These are phyloP conservation scores for Phocoena sinus DNA, from an alignment of 2,113 vertebrate genomes.

Conservation along the genomic window DNA sequence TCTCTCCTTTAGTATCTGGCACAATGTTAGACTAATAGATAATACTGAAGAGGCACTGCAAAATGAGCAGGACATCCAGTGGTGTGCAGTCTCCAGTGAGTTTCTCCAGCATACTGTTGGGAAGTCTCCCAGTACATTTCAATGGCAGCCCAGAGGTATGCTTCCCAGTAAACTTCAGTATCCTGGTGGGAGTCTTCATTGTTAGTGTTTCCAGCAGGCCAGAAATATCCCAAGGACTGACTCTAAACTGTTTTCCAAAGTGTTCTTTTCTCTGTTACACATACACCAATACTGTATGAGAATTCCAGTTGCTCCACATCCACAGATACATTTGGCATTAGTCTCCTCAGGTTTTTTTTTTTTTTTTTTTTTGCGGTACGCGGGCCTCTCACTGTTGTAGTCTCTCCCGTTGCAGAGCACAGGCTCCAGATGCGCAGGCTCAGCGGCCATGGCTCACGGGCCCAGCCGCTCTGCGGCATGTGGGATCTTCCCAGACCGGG, in stretches of 20 bases:
- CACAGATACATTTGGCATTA: not conserved
- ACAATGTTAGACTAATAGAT: not conserved
- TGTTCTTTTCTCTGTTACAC: not conserved
- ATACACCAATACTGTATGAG: not conserved
- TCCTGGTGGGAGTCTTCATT: not conserved
- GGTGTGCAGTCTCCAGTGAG: not conserved
- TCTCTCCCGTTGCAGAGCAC: too few species aligned
- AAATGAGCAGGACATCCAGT: not conserved
- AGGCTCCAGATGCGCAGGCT: too few species aligned
- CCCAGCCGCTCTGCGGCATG: too few species aligned
- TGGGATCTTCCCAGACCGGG: too few species aligned
- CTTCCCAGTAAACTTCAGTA: not conserved
- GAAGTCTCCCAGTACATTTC: not conserved
- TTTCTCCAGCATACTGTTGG: not conserved
- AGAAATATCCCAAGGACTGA: not conserved
- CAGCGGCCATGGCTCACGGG: too few species aligned
- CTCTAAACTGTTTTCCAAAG: not conserved
- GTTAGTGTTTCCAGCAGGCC: not conserved
- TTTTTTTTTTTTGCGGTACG: too few species aligned
- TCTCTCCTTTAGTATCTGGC: not conserved
- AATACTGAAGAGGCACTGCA: not conserved
- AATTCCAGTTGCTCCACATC: not conserved
- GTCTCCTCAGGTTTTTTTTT: not conserved
- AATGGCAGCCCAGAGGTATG: too few species aligned
- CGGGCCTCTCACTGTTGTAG: too few species aligned